phyloP scores from a whole-genome alignment of 2,113 vertebrate genomes.

The Aramus guarauna region DNA sequence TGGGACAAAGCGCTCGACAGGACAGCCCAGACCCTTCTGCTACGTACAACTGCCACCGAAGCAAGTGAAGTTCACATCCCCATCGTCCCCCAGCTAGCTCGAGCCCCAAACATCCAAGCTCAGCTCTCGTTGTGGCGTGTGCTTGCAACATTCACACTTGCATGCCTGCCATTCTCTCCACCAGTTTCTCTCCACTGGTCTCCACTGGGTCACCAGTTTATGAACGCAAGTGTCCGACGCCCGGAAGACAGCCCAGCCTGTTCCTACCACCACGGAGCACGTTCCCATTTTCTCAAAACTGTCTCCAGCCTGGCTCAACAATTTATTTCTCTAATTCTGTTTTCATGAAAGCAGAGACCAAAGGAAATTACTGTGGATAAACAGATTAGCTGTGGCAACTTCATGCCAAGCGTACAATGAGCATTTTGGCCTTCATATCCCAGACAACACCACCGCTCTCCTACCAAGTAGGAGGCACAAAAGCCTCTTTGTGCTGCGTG shows the following conservation, averaged over 20 bases:
- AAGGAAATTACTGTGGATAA: constrained; percentile 30
- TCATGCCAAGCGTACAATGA: not conserved
- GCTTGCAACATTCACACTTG: not conserved
- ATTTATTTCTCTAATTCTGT: constrained; percentile 46
- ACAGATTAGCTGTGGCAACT: constrained; percentile 14
- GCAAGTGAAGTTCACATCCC: not conserved
- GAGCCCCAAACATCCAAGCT: not conserved
- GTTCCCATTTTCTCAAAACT: not conserved
- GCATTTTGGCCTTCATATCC: not conserved
- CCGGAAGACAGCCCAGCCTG: not conserved
- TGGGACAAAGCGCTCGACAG: not conserved
- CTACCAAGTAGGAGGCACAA: constrained; percentile 21
- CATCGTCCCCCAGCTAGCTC: not conserved
- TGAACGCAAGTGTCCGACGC: not conserved
- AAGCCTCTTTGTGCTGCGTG: constrained; percentile 4
- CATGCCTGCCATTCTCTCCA: not conserved
- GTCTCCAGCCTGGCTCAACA: not conserved
- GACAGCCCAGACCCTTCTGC: not conserved
- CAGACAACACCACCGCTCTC: not conserved
- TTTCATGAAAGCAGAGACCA: constrained; percentile 41
- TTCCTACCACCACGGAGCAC: not conserved
- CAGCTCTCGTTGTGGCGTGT: not conserved
- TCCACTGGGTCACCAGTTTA: not conserved
- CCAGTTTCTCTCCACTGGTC: no score
- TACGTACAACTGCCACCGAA: rapidly evolving